Percentiles rank a stretch among this genome's conserved stretches.
Evolutionary conservation across 2,113 vertebrate species (phyloP).

Genomic region (Symphodus melops): DNA sequence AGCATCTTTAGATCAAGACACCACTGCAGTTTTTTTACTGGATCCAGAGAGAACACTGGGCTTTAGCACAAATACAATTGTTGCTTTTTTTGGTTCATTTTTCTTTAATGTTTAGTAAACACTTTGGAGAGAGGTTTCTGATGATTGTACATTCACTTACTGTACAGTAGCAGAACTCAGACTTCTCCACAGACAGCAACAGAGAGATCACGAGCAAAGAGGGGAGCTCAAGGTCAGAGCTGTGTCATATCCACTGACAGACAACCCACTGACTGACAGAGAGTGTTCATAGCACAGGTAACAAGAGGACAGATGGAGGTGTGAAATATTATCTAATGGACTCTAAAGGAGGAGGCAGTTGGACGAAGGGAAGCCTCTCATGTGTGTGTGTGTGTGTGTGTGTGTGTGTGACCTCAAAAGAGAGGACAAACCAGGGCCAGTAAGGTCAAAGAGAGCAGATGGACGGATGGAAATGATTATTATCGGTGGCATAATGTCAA

Average conservation of each 20-base stretch:
- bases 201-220: constrained; percentile 23
- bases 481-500: too few relatives aligned
- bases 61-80: background rate
- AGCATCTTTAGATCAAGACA: too few relatives aligned
- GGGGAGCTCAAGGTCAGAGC: constrained; percentile 51
- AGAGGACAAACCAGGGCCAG: background rate
- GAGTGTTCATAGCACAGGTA: constrained; percentile 60
- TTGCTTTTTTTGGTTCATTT: background rate
- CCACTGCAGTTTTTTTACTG: too few relatives aligned
- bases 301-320: constrained; percentile 63
- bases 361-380: background rate
- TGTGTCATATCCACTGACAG: constrained; percentile 54
- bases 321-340: constrained; percentile 75
- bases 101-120: too few relatives aligned
- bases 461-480: too few relatives aligned
- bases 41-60: too few relatives aligned
- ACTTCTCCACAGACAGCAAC: background rate
- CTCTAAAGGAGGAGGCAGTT: constrained; percentile 16
- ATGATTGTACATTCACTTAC: background rate
- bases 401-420: constrained; percentile 3
- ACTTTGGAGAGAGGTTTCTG: background rate
- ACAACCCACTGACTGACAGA: constrained; percentile 48
- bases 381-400: background rate
- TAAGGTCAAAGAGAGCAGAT: background rate
- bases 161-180: background rate